Percentiles rank a stretch among this genome's conserved stretches.
Evolutionary conservation across 2,888 invertebrate species (phyloP).

Genomic region (Strigamia maritima): DNA sequence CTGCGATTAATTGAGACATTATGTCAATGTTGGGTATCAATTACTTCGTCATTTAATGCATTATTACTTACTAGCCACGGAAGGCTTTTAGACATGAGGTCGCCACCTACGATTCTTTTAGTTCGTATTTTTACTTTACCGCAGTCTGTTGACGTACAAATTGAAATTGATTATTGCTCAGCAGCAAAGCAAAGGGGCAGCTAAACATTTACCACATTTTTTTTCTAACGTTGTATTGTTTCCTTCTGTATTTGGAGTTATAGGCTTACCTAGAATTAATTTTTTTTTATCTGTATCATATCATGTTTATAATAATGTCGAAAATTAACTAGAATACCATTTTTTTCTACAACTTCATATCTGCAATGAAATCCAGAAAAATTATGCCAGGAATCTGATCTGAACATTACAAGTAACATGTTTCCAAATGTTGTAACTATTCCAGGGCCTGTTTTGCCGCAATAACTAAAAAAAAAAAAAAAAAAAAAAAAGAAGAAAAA

Average conservation of each 20-base stretch:
- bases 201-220: neutral
- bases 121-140: neutral
- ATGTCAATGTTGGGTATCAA: neutral
- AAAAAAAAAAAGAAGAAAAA: slow-evolving; percentile 2
- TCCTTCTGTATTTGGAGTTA: neutral
- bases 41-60: neutral
- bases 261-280: neutral
- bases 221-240: neutral
- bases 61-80: slow-evolving; percentile 31
- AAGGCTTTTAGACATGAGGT: slow-evolving; percentile 7
- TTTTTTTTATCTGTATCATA: neutral
- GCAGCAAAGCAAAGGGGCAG: neutral
- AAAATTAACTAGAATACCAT: neutral
- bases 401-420: neutral
- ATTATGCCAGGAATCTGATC: slow-evolving; percentile 17
- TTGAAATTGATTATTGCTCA: no score
- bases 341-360: slow-evolving; percentile 31
- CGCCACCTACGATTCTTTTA: slow-evolving; percentile 21
- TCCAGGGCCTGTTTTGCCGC: slow-evolving; percentile 1
- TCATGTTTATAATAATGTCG: neutral
- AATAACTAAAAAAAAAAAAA: slow-evolving; percentile 28
- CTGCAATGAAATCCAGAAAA: slow-evolving; percentile 35
- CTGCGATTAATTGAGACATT: neutral
- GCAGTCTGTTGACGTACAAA: neutral
- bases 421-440: slow-evolving; percentile 6